Evolutionary conservation across 2,797 vertebrate genomes (phyloP).

Genomic region (Oreonectes daqikongensis): DNA sequence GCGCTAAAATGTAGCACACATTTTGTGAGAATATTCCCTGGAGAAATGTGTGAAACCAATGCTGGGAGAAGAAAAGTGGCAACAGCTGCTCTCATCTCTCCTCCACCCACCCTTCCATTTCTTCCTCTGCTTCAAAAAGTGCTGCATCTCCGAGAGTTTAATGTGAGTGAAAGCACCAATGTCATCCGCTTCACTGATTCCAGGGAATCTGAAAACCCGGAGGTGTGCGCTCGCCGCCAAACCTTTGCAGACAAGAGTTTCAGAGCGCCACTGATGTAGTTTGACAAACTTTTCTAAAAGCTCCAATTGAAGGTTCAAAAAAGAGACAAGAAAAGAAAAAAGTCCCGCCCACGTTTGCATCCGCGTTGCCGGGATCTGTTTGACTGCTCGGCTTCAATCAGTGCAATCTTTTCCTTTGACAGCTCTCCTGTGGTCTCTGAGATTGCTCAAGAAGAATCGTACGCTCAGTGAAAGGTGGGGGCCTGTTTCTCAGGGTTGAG

Average conservation of each 20-base stretch:
- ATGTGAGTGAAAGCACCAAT: constrained; percentile 37
- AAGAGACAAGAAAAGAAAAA: constrained; percentile 57
- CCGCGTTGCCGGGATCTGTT: constrained; percentile 66
- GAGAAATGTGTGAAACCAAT: constrained; percentile 42
- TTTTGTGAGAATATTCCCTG: constrained; percentile 55
- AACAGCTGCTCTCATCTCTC: constrained; percentile 64
- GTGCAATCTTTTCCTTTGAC: constrained; percentile 64
- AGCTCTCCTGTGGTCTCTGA: constrained; percentile 74
- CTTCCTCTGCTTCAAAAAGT: constrained; percentile 34
- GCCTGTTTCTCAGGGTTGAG: constrained; percentile 44
- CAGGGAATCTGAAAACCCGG: constrained; percentile 31
- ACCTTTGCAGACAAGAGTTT: constrained; percentile 80
- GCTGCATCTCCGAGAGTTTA: constrained; percentile 16
- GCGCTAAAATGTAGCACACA: constrained; percentile 61
- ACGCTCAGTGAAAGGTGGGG: constrained; percentile 54
- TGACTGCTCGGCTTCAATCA: constrained; percentile 71
- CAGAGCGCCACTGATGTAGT: constrained; percentile 78
- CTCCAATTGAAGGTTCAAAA: constrained; percentile 73
- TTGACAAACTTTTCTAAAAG: constrained; percentile 83
- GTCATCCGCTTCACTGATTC: constrained; percentile 30
- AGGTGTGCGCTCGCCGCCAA: constrained; percentile 25
- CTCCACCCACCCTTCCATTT: constrained; percentile 61
- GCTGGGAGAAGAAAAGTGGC: constrained; percentile 11
- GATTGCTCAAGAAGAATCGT: constrained; percentile 72
- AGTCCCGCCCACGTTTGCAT: constrained; percentile 70